phyloP scores from a whole-genome alignment of 2,888 invertebrate species.

The Cepaea hortensis region DNA sequence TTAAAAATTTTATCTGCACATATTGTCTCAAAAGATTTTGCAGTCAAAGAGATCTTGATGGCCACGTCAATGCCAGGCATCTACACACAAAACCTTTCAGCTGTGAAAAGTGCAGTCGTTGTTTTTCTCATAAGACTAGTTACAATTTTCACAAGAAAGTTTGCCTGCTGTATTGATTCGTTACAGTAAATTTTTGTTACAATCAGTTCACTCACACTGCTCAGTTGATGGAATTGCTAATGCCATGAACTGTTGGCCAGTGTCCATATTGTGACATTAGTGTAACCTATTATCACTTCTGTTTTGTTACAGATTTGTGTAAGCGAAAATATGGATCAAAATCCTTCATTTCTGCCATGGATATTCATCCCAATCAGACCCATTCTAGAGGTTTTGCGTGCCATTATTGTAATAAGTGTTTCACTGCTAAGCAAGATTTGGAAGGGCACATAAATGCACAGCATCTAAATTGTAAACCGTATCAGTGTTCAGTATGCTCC shows the following conservation, averaged over 20 bases:
- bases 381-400: conserved; percentile 41
- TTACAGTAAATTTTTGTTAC: neutral
- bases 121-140: conserved; percentile 40
- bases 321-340: conserved; percentile 21
- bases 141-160: conserved; percentile 40
- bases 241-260: too few relatives aligned
- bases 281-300: conserved; percentile 7
- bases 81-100: conserved; percentile 39
- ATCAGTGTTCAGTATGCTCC: conserved; percentile 43
- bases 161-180: conserved; percentile 18
- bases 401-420: conserved; percentile 31
- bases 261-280: too few relatives aligned
- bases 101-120: conserved; percentile 26
- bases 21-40: conserved; percentile 42
- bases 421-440: conserved; percentile 43
- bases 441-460: conserved; percentile 52
- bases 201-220: neutral
- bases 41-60: conserved; percentile 39
- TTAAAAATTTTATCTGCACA: conserved; percentile 47
- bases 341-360: neutral
- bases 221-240: neutral
- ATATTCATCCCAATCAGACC: conserved; percentile 17
- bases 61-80: conserved; percentile 40
- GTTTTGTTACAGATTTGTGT: conserved; percentile 42
- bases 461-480: conserved; percentile 51